A percentile compares a stretch with the other conserved stretches of the same genome.
phyloP scores from a whole-genome alignment of 2,888 invertebrate genomes.

The Leptopilina drosophilae region DNA sequence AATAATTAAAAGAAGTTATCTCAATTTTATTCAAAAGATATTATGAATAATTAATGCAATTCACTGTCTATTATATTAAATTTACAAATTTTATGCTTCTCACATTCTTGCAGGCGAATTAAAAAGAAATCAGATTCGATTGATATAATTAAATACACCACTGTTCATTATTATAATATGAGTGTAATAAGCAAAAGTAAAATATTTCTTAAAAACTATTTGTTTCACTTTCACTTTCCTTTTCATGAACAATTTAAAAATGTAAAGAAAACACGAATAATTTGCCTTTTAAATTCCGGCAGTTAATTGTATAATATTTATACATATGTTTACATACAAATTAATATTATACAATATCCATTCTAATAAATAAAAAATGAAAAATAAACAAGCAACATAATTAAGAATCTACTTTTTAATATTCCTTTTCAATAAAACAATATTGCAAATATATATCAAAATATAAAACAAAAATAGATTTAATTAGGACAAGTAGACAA shows the following conservation, averaged over 20 bases:
- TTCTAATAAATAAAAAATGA: background rate
- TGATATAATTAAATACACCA: background rate
- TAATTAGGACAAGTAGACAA: background rate
- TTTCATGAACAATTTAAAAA: background rate
- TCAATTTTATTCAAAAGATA: background rate
- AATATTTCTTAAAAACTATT: background rate
- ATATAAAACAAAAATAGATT: background rate
- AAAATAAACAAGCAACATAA: too few species aligned
- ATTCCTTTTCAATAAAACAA: background rate
- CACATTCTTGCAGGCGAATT: too few species aligned
- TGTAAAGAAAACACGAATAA: background rate
- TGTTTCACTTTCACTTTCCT: constrained; percentile 27
- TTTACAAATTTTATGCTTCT: background rate
- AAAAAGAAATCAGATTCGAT: background rate
- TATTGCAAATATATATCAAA: background rate
- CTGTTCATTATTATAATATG: background rate
- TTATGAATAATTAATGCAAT: background rate
- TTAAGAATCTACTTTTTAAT: background rate
- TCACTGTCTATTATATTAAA: background rate
- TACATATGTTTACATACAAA: background rate
- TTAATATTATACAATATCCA: background rate
- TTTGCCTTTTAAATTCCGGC: constrained; percentile 1
- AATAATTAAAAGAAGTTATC: background rate
- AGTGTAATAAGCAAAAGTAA: background rate
- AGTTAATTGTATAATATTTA: background rate